Evolutionary conservation across 2,113 vertebrate genomes (phyloP), one percentile per base, ranked within the genome.

Genomic region (Nothoprocta pentlandii): DNA sequence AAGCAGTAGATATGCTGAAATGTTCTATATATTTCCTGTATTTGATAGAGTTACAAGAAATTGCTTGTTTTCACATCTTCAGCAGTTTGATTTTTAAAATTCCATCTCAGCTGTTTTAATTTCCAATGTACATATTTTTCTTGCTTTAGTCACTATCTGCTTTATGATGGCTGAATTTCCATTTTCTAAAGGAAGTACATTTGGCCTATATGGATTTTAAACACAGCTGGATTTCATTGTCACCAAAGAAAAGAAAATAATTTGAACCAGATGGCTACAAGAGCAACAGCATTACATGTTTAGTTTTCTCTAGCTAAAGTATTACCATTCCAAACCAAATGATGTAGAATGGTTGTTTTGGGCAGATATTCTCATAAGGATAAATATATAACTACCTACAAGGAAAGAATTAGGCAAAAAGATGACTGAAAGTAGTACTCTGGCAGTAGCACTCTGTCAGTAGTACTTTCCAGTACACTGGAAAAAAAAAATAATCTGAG

Each of bases 291-390:
- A 46, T 69, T 67, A 16, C 44, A 66, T 63, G 10, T 81, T 91
- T 16, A 21, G 4, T 62, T 79, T 93, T 85, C 14, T 89, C 11
- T 93, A 3, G 3, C 6, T 63, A 36, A 49, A 62, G 39, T 58
- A 4, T 25, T 71, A 42, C 8, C 6, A 30, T 34, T 83, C 2
- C 5, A 93, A 67, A 39, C 36, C 2, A 70, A 75, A 71, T 16
- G 36, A 42, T 4, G 39, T 9, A 56, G 10, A 51, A 17, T 23
- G 47, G 0, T 21, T 26, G 2, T 0, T 0, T 20, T 85, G 80
- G 58, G 28, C 5, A 15, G 1, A 59, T 39, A 44, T 3, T 7
- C 63, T 81, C 12, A 14, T 34, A 17, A 5, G 12, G 23, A 69
- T 0, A 86, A 80, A 82, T 53, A 61, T 4, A 2, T 11, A 44